Evolutionary conservation across 2,888 invertebrate genomes (phyloP).

Genomic region (Drosophila algonquin): DNA sequence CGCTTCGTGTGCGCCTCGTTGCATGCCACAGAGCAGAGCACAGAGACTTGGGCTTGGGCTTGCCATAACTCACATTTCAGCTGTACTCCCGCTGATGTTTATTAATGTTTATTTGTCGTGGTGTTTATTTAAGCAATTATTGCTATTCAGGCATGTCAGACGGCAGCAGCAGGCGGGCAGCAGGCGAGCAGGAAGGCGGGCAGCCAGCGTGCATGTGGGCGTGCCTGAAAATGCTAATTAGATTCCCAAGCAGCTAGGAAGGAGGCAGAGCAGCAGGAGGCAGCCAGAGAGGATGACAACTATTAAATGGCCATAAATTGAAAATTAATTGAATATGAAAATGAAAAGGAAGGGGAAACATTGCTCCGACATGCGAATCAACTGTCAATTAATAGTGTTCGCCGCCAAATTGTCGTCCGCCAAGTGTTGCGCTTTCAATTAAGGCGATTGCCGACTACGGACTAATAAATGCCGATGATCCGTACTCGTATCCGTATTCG

Average conservation of each 20-base stretch:
- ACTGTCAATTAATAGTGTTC: constrained; percentile 48
- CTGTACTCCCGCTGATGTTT: constrained; percentile 51
- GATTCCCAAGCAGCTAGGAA: constrained; percentile 52
- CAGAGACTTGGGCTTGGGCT: constrained; percentile 15
- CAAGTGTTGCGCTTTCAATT: constrained; percentile 46
- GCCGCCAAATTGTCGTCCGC: constrained; percentile 1
- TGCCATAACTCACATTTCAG: constrained; percentile 46
- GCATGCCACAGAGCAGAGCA: constrained; percentile 48
- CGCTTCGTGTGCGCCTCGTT: constrained; percentile 59
- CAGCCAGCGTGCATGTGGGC: background rate
- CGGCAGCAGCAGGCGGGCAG: constrained; percentile 28
- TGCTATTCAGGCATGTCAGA: constrained; percentile 44
- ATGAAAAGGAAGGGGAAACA: constrained; percentile 25
- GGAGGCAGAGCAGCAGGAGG: background rate
- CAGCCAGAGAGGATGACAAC: constrained; percentile 7
- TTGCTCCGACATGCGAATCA: constrained; percentile 34
- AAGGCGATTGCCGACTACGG: constrained; percentile 13
- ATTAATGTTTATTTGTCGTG: constrained; percentile 66
- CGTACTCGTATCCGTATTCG: background rate
- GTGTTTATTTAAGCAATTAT: constrained; percentile 71
- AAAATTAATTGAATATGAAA: constrained; percentile 23
- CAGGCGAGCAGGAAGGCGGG: background rate
- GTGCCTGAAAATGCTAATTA: constrained; percentile 55
- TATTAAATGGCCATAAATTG: constrained; percentile 42
- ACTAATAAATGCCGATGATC: constrained; percentile 38